Evolutionary conservation across 2,888 invertebrate species (phyloP).

Genomic region (Lithosia quadra): DNA sequence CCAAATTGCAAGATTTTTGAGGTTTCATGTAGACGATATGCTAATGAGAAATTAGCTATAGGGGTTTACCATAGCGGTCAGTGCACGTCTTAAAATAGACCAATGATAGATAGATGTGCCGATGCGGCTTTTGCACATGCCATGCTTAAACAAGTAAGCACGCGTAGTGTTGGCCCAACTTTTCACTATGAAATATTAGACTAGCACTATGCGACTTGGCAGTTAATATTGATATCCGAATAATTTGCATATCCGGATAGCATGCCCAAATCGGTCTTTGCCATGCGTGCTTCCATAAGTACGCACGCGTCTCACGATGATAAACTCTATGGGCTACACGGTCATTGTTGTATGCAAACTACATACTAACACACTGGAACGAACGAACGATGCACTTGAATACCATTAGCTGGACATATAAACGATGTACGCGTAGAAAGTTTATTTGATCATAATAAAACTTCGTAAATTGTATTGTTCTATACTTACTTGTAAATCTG

Average conservation of each 20-base stretch:
- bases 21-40: too few species aligned
- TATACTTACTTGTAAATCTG: slow-evolving; percentile 46
- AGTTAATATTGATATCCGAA: neutral
- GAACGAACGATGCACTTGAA: slow-evolving; percentile 22
- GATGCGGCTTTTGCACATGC: too few species aligned
- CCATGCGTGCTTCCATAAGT: neutral
- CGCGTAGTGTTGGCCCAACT: too few species aligned
- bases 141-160: too few species aligned
- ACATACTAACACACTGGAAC: slow-evolving; percentile 37
- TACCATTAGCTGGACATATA: slow-evolving; percentile 22
- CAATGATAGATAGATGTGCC: too few species aligned
- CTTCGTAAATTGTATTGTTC: slow-evolving; percentile 16
- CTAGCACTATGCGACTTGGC: neutral
- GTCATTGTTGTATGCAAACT: slow-evolving; percentile 8
- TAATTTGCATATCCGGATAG: neutral
- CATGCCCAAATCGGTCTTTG: neutral
- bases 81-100: too few species aligned
- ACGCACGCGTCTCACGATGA: neutral
- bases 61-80: too few species aligned
- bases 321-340: slow-evolving; percentile 3
- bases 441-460: slow-evolving; percentile 36
- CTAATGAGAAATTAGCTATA: too few species aligned
- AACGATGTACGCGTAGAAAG: slow-evolving; percentile 42
- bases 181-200: too few species aligned
- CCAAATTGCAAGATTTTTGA: too few species aligned